Evolutionary conservation across 2,888 invertebrate genomes (phyloP).

Genomic region (Dicranocentrus wangi): DNA sequence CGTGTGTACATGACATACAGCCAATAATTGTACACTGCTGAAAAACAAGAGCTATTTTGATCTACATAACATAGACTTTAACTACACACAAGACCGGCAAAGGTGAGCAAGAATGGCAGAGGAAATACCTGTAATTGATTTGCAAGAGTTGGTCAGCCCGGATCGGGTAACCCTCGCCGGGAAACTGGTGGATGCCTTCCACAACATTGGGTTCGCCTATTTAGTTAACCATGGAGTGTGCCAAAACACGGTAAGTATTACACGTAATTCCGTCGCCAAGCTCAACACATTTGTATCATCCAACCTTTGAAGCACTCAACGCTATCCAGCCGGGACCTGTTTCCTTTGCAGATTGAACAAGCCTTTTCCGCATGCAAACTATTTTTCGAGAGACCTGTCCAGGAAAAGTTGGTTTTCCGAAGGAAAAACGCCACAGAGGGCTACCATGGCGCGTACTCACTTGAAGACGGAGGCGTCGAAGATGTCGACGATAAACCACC

Average conservation of each 20-base stretch:
- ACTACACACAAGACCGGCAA: too few relatives aligned
- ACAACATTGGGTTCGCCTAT: constrained; percentile 50
- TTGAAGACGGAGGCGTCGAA: neutral
- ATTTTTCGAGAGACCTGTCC: constrained; percentile 42
- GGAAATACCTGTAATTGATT: constrained; percentile 29
- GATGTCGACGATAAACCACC: too few relatives aligned
- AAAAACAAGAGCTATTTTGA: too few relatives aligned
- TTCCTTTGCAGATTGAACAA: constrained; percentile 26
- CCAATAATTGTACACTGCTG: too few relatives aligned
- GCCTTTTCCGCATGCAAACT: constrained; percentile 38
- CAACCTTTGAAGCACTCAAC: too few relatives aligned
- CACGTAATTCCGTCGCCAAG: neutral
- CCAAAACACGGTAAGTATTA: neutral
- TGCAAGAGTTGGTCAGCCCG: neutral
- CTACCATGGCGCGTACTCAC: constrained; percentile 43
- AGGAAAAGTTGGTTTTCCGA: constrained; percentile 31
- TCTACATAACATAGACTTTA: too few relatives aligned
- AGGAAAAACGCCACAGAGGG: constrained; percentile 48
- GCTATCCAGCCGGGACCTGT: too few relatives aligned
- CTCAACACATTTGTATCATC: too few relatives aligned
- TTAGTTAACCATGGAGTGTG: constrained; percentile 36
- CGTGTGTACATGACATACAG: too few relatives aligned
- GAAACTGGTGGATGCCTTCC: constrained; percentile 30
- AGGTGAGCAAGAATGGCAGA: too few relatives aligned
- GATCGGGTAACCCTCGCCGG: too few relatives aligned